Percentiles rank a stretch among this genome's conserved stretches.
These are phyloP conservation scores for Drosophila percnosoma DNA, from an alignment of 2,888 invertebrate species.

Conservation along the genomic window DNA sequence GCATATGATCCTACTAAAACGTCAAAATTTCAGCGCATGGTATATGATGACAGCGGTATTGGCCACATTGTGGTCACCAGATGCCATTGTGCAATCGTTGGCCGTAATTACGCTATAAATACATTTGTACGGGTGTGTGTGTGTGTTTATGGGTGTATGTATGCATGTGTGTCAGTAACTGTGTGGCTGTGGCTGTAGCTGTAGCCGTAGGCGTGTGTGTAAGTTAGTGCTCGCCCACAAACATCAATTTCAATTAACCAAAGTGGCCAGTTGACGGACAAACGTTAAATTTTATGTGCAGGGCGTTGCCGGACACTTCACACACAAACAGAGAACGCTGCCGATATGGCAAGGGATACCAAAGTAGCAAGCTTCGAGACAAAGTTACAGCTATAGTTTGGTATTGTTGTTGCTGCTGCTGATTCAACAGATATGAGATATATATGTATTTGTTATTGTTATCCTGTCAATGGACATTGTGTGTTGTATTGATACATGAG, in stretches of 20 bases:
- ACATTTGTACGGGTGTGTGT: conserved; percentile 2
- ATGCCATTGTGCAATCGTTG: conserved; percentile 31
- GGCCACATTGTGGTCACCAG: conserved; percentile 42
- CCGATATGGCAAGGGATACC: conserved; percentile 14
- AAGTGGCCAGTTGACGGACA: conserved; percentile 77
- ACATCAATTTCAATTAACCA: conserved; percentile 80
- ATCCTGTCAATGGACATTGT: conserved; percentile 50
- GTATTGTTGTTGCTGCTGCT: conserved; percentile 24
- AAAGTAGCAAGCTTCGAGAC: conserved; percentile 57
- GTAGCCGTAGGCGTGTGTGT: conserved; percentile 20
- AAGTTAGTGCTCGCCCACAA: conserved; percentile 62
- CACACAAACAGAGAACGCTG: not conserved
- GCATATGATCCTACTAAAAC: conserved; percentile 3
- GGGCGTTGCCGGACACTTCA: conserved; percentile 60
- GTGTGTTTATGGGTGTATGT: conserved; percentile 8
- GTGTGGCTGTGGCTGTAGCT: not conserved
- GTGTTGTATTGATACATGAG: conserved; percentile 47
- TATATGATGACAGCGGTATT: conserved; percentile 36
- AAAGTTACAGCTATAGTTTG: conserved; percentile 42
- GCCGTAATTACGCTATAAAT: conserved; percentile 51
- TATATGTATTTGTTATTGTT: conserved; percentile 17
- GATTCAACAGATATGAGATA: conserved; percentile 22
- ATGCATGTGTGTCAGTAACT: not conserved
- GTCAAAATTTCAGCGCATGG: conserved; percentile 18
- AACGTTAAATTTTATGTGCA: conserved; percentile 77